A percentile compares a stretch with the other conserved stretches of the same genome.
Evolutionary conservation across 2,888 invertebrate species (phyloP).

Genomic region (Pogonocherus hispidulus): DNA sequence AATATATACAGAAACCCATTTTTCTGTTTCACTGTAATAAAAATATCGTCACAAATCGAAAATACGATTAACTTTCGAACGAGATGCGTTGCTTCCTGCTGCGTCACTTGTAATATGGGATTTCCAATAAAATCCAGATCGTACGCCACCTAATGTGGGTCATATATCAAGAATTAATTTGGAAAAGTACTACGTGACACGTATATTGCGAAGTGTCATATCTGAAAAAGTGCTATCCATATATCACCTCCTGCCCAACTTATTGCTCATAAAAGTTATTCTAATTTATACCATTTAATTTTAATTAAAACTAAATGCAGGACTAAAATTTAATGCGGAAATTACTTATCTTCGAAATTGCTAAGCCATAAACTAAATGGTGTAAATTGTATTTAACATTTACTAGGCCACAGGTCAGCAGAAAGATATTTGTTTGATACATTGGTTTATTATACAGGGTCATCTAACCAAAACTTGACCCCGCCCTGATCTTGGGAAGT

Average conservation of each 20-base stretch:
- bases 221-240: neutral
- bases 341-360: too few relatives aligned
- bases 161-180: neutral
- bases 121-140: neutral
- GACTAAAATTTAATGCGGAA: too few relatives aligned
- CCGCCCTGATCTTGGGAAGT: too few relatives aligned
- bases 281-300: neutral
- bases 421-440: too few relatives aligned
- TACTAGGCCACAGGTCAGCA: too few relatives aligned
- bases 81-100: neutral
- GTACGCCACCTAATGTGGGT: neutral
- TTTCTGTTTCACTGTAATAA: too few relatives aligned
- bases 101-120: neutral
- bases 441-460: too few relatives aligned
- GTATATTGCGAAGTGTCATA: neutral
- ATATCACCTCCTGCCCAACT: neutral
- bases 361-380: too few relatives aligned
- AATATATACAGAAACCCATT: too few relatives aligned
- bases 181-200: neutral
- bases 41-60: too few relatives aligned
- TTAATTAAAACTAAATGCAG: neutral
- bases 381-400: too few relatives aligned
- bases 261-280: neutral
- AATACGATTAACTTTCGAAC: neutral
- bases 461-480: too few relatives aligned